A percentile compares a stretch with the other conserved stretches of the same genome.
phyloP scores from a whole-genome alignment of 2,888 invertebrate species.

The Drepanosiphum platanoidis region DNA sequence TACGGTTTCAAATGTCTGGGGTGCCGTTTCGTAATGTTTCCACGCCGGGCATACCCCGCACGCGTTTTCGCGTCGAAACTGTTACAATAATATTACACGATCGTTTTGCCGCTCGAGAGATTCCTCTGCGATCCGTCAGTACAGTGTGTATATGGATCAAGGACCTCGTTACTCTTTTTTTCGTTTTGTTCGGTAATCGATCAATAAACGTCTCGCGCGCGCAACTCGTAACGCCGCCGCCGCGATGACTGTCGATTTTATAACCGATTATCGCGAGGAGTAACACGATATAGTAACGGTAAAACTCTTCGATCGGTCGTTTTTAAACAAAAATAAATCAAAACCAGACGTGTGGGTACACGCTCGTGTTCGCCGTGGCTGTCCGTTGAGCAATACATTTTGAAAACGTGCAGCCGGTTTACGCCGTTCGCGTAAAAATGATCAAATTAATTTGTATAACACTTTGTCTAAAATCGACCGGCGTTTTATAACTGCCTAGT shows the following conservation, averaged over 20 bases:
- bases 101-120: background rate
- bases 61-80: too few relatives aligned
- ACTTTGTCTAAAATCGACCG: too few relatives aligned
- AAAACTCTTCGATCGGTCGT: background rate
- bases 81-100: background rate
- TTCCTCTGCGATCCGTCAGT: background rate
- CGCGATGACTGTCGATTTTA: slow-evolving; percentile 21
- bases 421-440: too few relatives aligned
- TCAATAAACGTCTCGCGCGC: slow-evolving; percentile 14
- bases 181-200: background rate
- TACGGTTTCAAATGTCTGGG: background rate
- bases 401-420: too few relatives aligned
- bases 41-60: background rate
- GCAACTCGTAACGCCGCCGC: background rate
- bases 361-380: too few relatives aligned
- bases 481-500: too few relatives aligned
- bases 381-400: too few relatives aligned
- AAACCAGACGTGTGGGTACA: too few relatives aligned
- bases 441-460: too few relatives aligned
- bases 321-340: slow-evolving; percentile 23
- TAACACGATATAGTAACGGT: background rate
- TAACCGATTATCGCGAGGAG: background rate
- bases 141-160: background rate
- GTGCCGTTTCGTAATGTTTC: background rate
- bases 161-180: background rate